Evolutionary conservation across 1,140 invertebrate genomes (phyloP).

Genomic region (Plectrocnemia conspersa): DNA sequence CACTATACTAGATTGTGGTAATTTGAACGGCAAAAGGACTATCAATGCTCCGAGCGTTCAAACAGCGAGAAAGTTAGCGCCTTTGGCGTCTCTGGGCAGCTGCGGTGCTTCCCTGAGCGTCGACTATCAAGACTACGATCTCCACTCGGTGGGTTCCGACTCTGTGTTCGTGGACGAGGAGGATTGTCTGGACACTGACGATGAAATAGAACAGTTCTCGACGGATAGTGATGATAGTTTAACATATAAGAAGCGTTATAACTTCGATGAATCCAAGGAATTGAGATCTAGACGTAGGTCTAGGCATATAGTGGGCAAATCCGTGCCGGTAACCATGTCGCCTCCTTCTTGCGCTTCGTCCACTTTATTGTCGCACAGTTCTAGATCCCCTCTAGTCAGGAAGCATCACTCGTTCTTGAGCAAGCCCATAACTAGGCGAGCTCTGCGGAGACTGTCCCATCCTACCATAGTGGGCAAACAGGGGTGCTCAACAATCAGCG

Average conservation of each 20-base stretch:
- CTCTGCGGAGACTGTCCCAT: slow-evolving; percentile 32
- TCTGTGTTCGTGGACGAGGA: slow-evolving; percentile 69
- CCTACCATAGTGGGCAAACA: slow-evolving; percentile 27
- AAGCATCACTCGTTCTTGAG: slow-evolving; percentile 32
- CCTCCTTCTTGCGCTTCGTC: slow-evolving; percentile 24
- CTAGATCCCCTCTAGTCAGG: slow-evolving; percentile 25
- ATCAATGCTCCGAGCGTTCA: slow-evolving; percentile 34
- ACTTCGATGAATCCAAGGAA: slow-evolving; percentile 26
- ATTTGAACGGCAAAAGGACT: slow-evolving; percentile 37
- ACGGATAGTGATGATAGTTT: slow-evolving; percentile 66
- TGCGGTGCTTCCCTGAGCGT: slow-evolving; percentile 62
- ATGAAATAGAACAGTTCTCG: slow-evolving; percentile 74
- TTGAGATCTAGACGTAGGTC: slow-evolving; percentile 29
- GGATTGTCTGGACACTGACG: slow-evolving; percentile 63
- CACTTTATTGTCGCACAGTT: slow-evolving; percentile 17
- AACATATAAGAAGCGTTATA: slow-evolving; percentile 22
- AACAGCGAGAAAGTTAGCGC: slow-evolving; percentile 52
- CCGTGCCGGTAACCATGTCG: slow-evolving; percentile 28
- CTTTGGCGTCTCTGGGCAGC: slow-evolving; percentile 72
- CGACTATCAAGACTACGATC: slow-evolving; percentile 61
- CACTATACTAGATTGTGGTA: slow-evolving; percentile 45
- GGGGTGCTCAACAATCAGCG: slow-evolving; percentile 33
- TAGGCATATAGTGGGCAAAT: slow-evolving; percentile 32
- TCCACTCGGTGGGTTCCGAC: slow-evolving; percentile 63
- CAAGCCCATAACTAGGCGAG: slow-evolving; percentile 24